phyloP scores from a whole-genome alignment of 2,797 vertebrate species.

The Lepus oiostolus region DNA sequence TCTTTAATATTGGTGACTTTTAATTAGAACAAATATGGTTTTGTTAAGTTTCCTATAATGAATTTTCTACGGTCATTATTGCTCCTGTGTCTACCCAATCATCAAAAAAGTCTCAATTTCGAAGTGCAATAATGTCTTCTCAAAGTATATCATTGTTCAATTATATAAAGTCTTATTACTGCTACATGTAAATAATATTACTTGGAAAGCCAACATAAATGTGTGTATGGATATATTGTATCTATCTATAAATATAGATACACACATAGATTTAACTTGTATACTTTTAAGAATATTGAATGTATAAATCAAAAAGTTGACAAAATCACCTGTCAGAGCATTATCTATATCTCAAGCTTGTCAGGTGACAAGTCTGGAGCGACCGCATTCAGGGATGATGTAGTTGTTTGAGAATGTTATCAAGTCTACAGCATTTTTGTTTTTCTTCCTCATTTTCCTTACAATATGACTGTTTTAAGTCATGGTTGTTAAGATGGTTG shows the following conservation, averaged over 20 bases:
- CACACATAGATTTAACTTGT: not conserved
- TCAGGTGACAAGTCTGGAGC: not conserved
- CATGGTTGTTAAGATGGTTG: not conserved
- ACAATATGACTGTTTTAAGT: conserved; percentile 33
- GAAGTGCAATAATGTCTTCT: conserved; percentile 20
- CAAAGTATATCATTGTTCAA: not conserved
- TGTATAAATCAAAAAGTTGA: not conserved
- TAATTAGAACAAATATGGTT: conserved; percentile 32
- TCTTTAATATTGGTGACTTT: conserved; percentile 31
- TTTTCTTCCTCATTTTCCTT: conserved; percentile 3
- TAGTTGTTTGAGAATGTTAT: conserved; percentile 18
- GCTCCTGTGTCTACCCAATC: not conserved
- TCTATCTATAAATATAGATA: not conserved
- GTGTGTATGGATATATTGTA: not conserved
- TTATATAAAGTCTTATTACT: not conserved
- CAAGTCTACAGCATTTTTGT: not conserved
- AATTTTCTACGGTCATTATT: conserved; percentile 10
- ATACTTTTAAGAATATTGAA: not conserved
- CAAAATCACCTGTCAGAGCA: conserved; percentile 18
- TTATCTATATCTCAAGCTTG: conserved; percentile 25
- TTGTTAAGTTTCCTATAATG: conserved; percentile 17
- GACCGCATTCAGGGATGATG: not conserved
- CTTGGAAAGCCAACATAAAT: conserved; percentile 47
- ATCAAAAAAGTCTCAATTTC: not conserved
- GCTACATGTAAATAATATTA: not conserved